Base-by-base conservation (phyloP, 2,797 vertebrate genomes). In the Decapterus maruadsi region DNA sequence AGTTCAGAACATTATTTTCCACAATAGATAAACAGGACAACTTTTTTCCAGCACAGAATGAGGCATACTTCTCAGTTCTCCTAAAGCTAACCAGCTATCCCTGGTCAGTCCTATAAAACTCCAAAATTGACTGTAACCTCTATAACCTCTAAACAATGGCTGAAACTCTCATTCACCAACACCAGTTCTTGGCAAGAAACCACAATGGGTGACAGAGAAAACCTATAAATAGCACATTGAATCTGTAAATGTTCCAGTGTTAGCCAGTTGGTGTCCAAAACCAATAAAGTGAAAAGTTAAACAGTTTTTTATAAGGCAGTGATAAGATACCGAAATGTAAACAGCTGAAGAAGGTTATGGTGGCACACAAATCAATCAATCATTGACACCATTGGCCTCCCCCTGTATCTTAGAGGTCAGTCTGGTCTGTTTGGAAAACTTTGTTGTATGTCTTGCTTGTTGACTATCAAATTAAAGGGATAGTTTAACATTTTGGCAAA, bases 291-390 rank as follows among this genome's bases (percentile, higher is more conserved):
- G 31, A 4, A 34, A 34, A 26, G 31, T 34, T 34, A 34, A 34
- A 34, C 31, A 53, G 22, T 53, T 10, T 11, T 9, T 22, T 6
- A 22, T 1, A 14, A 12, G 36, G 38, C 38, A 42, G 3, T 26
- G 4, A 6, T 34, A 17, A 29, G 20, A 29, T n/a, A 20, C 12
- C 1, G 13, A 64, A 59, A 70, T 16, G 19, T 56, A 16, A 70
- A 38, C 12, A 66, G 22, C 31, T 19, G 45, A 3, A 45, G 34
- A 26, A n/a, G 36, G 38, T 19, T 20, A 48, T 20, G 40, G 43
- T 13, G 7, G n/a, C 45, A 31, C 34, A 57, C 43, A 78, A 43
- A 74, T 34, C 31, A 34, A 34, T 34, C 31, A 34, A 45, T 50
- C 48, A 54, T 5, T 66, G 17, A 59, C 51, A 8, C 16, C 34